Conservation (phyloP, 2,797 vertebrate genomes). For the Lophius americanus region DNA sequence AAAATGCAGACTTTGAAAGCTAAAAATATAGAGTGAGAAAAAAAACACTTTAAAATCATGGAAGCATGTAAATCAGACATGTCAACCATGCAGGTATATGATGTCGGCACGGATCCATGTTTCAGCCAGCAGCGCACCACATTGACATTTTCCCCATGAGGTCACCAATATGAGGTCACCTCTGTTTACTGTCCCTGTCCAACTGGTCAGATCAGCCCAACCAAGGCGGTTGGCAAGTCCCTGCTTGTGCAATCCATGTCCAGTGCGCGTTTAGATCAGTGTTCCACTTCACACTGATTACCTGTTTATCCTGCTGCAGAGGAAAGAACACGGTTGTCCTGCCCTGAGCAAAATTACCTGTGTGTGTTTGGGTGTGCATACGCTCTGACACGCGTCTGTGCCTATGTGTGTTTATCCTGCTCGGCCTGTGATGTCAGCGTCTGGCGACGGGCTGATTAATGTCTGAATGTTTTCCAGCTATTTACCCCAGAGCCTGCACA, state of each 20-base stretch:
- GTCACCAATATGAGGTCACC: constrained; percentile 65
- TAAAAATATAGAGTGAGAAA: too few relatives aligned
- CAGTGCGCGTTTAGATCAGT: constrained; percentile 55
- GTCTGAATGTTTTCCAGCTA: constrained; percentile 78
- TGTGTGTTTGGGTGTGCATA: constrained; percentile 12
- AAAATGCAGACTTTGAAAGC: background rate
- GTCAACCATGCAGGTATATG: constrained; percentile 2
- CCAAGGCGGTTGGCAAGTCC: background rate
- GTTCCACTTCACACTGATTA: constrained; percentile 63
- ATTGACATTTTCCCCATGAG: constrained; percentile 53
- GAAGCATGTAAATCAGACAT: background rate
- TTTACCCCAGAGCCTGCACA: constrained; percentile 58
- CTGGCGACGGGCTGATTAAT: constrained; percentile 81
- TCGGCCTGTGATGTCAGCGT: constrained; percentile 77
- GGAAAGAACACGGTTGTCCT: constrained; percentile 21
- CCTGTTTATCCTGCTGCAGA: constrained; percentile 68
- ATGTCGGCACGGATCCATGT: too few relatives aligned
- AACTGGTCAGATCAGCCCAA: constrained; percentile 17
- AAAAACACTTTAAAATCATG: too few relatives aligned
- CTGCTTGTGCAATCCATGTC: constrained; percentile 13
- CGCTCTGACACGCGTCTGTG: constrained; percentile 4
- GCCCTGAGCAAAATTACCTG: constrained; percentile 33
- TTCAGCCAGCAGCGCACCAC: background rate
- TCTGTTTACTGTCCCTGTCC: constrained; percentile 43
- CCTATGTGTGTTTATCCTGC: constrained; percentile 69